A percentile compares a stretch with the other conserved stretches of the same genome.
These are phyloP conservation scores for Siniperca obscura DNA, from an alignment of 2,797 vertebrate genomes.

Conservation along the genomic window DNA sequence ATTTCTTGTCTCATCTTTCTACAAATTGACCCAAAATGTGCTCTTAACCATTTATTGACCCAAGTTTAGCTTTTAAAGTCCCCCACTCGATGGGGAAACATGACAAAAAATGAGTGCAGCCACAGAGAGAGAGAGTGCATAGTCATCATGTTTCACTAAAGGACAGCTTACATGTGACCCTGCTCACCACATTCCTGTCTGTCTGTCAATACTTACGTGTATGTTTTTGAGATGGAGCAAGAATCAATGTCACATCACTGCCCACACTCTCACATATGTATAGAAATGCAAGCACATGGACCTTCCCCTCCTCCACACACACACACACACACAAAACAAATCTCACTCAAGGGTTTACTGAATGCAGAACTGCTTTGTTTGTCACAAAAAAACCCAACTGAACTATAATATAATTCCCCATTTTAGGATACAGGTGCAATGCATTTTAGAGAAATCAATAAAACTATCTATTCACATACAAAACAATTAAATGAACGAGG, in stretches of 20 bases:
- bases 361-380: constrained; percentile 5
- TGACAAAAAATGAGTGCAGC: background rate
- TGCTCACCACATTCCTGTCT: constrained; percentile 50
- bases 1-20: background rate
- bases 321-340: background rate
- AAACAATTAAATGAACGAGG: constrained; percentile 20
- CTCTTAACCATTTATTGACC: background rate
- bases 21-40: background rate
- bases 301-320: constrained; percentile 10
- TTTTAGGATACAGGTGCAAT: constrained; percentile 1
- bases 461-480: background rate
- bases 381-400: constrained; percentile 18
- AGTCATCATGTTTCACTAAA: constrained; percentile 91
- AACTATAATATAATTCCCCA: constrained; percentile 13
- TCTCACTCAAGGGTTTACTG: constrained; percentile 11
- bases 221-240: constrained; percentile 85
- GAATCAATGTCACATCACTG: constrained; percentile 60
- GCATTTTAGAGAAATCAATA: constrained; percentile 31
- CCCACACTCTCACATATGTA: constrained; percentile 36
- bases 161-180: constrained; percentile 88
- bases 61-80: constrained; percentile 10
- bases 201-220: constrained; percentile 83
- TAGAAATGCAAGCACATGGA: constrained; percentile 12
- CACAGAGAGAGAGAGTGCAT: constrained; percentile 73
- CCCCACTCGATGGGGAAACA: background rate